Evolutionary conservation across 1,140 invertebrate species (phyloP), one percentile per base, ranked within the genome.

Genomic region (Agrilus planipennis): DNA sequence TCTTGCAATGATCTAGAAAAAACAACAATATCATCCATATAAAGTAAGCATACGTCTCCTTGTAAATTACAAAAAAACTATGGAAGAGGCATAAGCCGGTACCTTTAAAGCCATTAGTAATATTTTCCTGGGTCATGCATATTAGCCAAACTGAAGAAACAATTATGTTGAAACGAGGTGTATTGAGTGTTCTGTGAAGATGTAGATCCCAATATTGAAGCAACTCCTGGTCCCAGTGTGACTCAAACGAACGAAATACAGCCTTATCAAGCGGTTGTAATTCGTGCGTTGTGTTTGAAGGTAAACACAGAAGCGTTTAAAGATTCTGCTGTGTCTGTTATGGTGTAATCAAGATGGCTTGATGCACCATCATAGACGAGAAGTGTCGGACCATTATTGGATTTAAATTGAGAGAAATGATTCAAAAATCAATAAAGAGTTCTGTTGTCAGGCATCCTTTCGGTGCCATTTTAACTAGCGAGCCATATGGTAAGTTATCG

Each of bases 281-380:
- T 49, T 64, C 58, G 39, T 63, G 59, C 2, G 55, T 62, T 1
- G 55, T 63, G 32, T 63, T 65, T 9, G 46, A 52, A 21, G 58
- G 56, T 32, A 63, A 45, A 39, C 55, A 62, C 36, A 61, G 62
- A 19, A 64, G 40, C 17, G 46, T 45, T 49, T 50, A 40, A 40
- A 34, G 38, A 37, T 23, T 29, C 54, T 40, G 58, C 58, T 31
- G 20, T 43, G n/a, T 41, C 37, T 6, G 44, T 40, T 42, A 51
- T 54, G 23, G 15, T 27, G 22, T 23, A 37, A 17, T 41, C 31
- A 7, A 30, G n/a, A 30, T 39, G 38, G 5, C 21, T 29, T 31
- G n/a, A 20, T 11, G 21, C 20, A 25, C 31, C 20, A 27, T 41
- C 32, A 20, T 34, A 41, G 15, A 41, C 28, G 14, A 34, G 31